These are phyloP conservation scores for Eciton burchellii DNA, from an alignment of 1,140 invertebrate genomes.

Conservation along the genomic window DNA sequence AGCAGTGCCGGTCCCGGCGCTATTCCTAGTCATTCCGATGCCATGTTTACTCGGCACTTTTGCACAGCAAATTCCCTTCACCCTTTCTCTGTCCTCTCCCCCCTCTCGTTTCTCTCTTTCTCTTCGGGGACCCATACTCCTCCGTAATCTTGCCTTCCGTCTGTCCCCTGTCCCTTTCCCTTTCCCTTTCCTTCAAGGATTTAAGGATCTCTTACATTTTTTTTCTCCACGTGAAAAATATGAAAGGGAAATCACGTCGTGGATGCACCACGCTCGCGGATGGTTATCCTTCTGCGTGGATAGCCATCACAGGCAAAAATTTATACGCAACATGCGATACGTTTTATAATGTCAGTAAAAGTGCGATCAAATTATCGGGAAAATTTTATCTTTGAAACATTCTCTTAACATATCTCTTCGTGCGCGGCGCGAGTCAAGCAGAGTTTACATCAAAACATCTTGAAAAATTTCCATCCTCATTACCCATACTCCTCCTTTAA, in stretches of 20 bases:
- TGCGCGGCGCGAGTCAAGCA: too few species aligned
- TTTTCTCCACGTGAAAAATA: slow-evolving; percentile 3
- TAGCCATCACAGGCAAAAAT: slow-evolving; percentile 2
- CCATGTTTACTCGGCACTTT: slow-evolving; percentile 67
- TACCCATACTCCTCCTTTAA: too few species aligned
- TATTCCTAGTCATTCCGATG: slow-evolving; percentile 64
- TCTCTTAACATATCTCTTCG: too few species aligned
- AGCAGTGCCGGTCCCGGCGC: slow-evolving; percentile 54
- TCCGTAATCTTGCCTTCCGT: slow-evolving; percentile 38
- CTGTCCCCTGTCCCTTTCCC: slow-evolving; percentile 4
- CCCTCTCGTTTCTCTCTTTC: background rate
- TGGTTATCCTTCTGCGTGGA: background rate
- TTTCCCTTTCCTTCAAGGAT: background rate
- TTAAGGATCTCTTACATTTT: background rate
- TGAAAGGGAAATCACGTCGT: background rate
- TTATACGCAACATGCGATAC: too few species aligned
- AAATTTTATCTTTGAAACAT: too few species aligned
- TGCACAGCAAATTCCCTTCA: slow-evolving; percentile 43
- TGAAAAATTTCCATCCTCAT: too few species aligned
- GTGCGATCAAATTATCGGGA: too few species aligned
- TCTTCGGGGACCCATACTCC: background rate
- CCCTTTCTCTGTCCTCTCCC: slow-evolving; percentile 3
- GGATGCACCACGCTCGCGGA: slow-evolving; percentile 11
- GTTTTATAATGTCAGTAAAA: too few species aligned
- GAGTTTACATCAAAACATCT: too few species aligned